These are phyloP conservation scores for Thalassaphorura encarpata DNA, from an alignment of 1,140 invertebrate species.

Conservation along the genomic window DNA sequence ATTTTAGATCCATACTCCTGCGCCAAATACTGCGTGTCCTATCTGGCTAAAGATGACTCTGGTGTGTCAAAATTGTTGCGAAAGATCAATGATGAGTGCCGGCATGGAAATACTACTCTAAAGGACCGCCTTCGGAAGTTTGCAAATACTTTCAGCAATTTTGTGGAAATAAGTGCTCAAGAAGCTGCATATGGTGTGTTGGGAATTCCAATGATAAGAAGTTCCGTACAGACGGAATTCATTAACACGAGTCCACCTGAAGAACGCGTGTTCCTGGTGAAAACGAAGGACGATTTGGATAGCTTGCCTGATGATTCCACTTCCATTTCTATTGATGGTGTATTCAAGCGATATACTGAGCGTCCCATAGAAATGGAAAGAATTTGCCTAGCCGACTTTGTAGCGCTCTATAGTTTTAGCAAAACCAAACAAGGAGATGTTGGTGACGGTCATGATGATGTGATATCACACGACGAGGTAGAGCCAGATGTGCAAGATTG, in stretches of 20 bases:
- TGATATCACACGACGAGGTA: too few relatives aligned
- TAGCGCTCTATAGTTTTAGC: not conserved
- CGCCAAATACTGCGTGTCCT: conserved; percentile 28
- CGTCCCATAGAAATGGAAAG: not conserved
- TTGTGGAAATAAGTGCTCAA: conserved; percentile 30
- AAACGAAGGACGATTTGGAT: not conserved
- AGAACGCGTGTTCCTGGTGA: not conserved
- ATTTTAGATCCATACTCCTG: conserved; percentile 33
- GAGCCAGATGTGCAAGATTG: too few relatives aligned
- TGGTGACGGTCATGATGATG: too few relatives aligned
- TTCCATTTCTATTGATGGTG: not conserved
- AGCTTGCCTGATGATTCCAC: not conserved
- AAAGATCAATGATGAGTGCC: conserved; percentile 4
- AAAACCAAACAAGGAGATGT: too few relatives aligned
- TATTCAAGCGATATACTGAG: not conserved
- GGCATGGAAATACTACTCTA: not conserved
- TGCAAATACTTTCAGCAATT: conserved; percentile 11
- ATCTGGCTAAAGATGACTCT: conserved; percentile 20
- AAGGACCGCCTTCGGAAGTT: conserved; percentile 11
- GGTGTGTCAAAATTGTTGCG: conserved; percentile 23
- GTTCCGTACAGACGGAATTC: conserved; percentile 20
- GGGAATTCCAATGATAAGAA: conserved; percentile 26
- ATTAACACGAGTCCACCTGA: conserved; percentile 11
- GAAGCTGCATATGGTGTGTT: conserved; percentile 34
- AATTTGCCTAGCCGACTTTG: conserved; percentile 1